phyloP scores from a whole-genome alignment of 1,140 invertebrate genomes.

The Asobara japonica region DNA sequence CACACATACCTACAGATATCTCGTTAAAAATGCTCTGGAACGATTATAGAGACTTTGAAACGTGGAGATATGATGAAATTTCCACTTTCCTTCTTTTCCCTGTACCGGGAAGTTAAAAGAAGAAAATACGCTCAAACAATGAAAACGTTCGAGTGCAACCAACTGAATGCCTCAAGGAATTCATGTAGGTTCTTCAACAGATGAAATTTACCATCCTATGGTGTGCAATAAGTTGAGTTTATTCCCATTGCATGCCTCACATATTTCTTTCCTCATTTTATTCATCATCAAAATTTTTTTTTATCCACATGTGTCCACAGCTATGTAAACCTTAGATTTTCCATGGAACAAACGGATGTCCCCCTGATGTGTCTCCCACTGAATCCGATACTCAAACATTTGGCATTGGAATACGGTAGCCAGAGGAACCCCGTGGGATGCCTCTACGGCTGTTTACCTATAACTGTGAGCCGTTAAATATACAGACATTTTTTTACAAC shows the following conservation, averaged over 20 bases:
- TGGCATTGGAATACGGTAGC: conserved; percentile 11
- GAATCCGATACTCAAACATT: conserved; percentile 15
- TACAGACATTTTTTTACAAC: conserved; percentile 1
- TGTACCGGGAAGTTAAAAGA: too few relatives aligned
- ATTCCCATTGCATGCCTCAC: background rate
- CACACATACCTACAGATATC: too few relatives aligned
- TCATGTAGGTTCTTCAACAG: too few relatives aligned
- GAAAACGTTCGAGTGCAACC: too few relatives aligned
- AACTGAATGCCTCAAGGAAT: too few relatives aligned
- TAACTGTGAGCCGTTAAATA: conserved; percentile 8
- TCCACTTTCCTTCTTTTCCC: too few relatives aligned
- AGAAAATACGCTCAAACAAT: too few relatives aligned
- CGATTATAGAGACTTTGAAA: too few relatives aligned
- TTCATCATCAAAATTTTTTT: background rate
- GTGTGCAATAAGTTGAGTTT: too few relatives aligned
- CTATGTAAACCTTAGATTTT: background rate
- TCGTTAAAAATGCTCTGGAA: too few relatives aligned
- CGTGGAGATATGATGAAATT: too few relatives aligned
- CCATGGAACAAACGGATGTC: background rate
- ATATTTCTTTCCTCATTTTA: background rate
- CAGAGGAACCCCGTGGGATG: background rate
- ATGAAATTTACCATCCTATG: too few relatives aligned
- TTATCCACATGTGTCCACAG: conserved; percentile 2
- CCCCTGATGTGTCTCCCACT: background rate
- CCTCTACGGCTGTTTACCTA: background rate